Base-by-base conservation (phyloP, 2,888 invertebrate genomes). In the Ormyrus thymus region DNA sequence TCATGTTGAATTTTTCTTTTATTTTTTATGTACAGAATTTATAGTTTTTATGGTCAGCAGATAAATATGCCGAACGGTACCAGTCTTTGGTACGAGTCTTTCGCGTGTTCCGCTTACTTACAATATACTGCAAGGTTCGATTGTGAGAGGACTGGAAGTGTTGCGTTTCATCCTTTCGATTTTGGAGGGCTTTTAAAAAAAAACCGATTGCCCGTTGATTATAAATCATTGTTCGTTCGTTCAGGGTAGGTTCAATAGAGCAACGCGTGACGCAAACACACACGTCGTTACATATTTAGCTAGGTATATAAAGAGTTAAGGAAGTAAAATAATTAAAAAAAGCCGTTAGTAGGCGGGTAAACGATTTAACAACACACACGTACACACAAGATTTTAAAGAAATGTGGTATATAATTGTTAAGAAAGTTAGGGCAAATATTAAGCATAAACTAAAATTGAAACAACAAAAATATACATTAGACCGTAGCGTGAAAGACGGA, bases 161-260 rank as follows among this genome's bases (percentile, higher is more conserved):
- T 62, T 56, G 50, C 7, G 15, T 70, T 71, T 61, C 10, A 29
- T 48, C 71, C 15, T 61, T 13, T 65, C 55, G 6, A 7, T 11
- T 29, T 50, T 56, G 15, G 53, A 43, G 66, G 70, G 69, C 61
- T 76, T 78, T 75, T 56, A 53, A 65, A 71, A 79, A 66, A 71
- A 75, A 61, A 72, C 50, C 56, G 58, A 50, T 76, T 62, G 51
- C 61, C 55, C 61, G 72, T 51, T 55, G 56, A 69, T 64, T 82
- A 76, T 78, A 71, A 64, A 71, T 76, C 61, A 68, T 78, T 80
- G 73, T 81, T 76, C 65, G 73, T 81, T 76, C 65, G 76, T 70
- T 76, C 71, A 72, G 69, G 62, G 74, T 79, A 75, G 75, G 10
- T 71, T 70, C 43, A 61, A 68, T 59, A 65, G 13, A 71, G 29